phyloP scores from a whole-genome alignment of 2,888 invertebrate genomes.

The Invenusta paracnida region DNA sequence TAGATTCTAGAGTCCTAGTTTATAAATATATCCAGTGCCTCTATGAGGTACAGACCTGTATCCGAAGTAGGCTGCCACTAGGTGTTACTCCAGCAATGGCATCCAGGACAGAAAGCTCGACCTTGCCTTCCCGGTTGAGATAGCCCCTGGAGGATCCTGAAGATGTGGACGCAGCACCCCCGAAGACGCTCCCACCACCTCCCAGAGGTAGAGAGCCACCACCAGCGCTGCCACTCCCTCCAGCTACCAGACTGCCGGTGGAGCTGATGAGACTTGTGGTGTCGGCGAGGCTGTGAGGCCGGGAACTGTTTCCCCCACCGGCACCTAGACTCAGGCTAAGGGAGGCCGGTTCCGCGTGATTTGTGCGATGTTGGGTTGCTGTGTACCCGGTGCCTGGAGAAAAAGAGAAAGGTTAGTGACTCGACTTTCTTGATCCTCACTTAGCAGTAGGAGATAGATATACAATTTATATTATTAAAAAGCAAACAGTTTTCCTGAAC shows the following conservation, averaged over 20 bases:
- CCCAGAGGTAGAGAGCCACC: neutral
- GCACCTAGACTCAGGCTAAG: neutral
- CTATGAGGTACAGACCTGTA: no score
- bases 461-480: no score
- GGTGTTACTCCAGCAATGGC: conserved; percentile 31
- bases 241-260: neutral
- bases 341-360: neutral
- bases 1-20: no score
- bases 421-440: no score
- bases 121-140: neutral
- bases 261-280: conserved; percentile 4
- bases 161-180: neutral
- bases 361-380: neutral
- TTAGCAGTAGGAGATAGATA: no score
- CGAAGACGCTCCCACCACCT: neutral
- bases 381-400: neutral
- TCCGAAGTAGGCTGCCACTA: neutral
- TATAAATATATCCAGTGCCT: no score
- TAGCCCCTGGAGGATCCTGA: conserved; percentile 10
- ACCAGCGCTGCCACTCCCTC: neutral
- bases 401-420: neutral
- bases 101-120: conserved; percentile 19
- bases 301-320: neutral
- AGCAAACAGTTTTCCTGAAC: no score
- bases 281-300: neutral